phyloP scores from a whole-genome alignment of 2,113 vertebrate species.

The Anarhynchus alexandrinus region DNA sequence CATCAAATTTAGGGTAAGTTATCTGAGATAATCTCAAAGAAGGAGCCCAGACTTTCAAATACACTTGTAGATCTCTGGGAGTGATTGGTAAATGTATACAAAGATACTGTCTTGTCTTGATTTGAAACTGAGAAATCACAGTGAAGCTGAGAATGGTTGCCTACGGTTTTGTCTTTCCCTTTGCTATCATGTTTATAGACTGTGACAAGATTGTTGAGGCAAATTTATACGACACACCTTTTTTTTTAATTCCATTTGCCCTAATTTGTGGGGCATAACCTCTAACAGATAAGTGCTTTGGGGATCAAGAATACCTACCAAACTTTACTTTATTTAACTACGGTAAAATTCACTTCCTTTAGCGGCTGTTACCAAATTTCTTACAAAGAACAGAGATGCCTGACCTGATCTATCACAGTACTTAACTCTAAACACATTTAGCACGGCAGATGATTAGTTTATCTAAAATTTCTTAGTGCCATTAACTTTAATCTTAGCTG shows the following conservation, averaged over 20 bases:
- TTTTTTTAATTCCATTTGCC: background rate
- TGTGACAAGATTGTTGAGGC: background rate
- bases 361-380: background rate
- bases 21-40: constrained; percentile 19
- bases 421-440: background rate
- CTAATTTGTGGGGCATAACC: background rate
- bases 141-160: background rate
- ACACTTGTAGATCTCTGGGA: background rate
- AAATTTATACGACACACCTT: background rate
- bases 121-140: background rate
- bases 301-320: background rate
- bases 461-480: background rate
- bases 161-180: background rate
- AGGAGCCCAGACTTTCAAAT: background rate
- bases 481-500: background rate
- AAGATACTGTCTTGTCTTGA: background rate
- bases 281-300: background rate
- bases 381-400: background rate
- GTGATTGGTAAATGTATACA: background rate
- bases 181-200: background rate
- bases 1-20: constrained; percentile 23
- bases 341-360: background rate
- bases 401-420: background rate
- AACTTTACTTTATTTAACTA: background rate
- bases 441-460: background rate